phyloP scores from a whole-genome alignment of 1,140 invertebrate genomes.

The Vanessa tameamea region DNA sequence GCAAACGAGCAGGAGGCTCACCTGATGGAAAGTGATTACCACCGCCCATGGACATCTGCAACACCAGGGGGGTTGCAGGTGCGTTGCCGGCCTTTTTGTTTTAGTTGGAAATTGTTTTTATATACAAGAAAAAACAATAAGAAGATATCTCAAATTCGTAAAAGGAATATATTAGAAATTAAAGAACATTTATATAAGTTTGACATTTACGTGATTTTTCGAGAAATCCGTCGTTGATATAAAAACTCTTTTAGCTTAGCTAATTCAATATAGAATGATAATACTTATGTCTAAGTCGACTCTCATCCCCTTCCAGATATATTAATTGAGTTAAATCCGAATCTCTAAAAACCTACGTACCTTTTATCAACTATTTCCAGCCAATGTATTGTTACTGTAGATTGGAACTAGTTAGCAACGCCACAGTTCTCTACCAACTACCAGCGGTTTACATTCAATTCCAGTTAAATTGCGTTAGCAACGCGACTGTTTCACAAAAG shows the following conservation, averaged over 20 bases:
- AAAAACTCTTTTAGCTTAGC: not conserved
- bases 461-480: slow-evolving; percentile 19
- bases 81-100: no score
- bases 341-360: slow-evolving; percentile 2
- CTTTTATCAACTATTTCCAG: slow-evolving; percentile 6
- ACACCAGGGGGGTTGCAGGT: no score
- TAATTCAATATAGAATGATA: no score
- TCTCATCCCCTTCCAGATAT: not conserved
- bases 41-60: no score
- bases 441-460: slow-evolving; percentile 17
- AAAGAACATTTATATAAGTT: not conserved
- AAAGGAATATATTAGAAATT: not conserved
- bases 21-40: no score
- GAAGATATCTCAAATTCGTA: no score
- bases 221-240: not conserved
- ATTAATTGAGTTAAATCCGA: slow-evolving; percentile 6
- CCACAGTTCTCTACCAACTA: slow-evolving; percentile 11
- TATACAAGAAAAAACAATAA: no score
- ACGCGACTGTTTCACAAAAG: slow-evolving; percentile 16
- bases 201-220: no score
- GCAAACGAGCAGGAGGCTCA: no score
- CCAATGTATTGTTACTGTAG: slow-evolving; percentile 15
- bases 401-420: slow-evolving; percentile 15
- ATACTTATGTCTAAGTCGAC: not conserved
- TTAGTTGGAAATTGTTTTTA: no score